Percentiles rank a stretch among this genome's conserved stretches.
Conservation (phyloP, 2,888 invertebrate genomes). For the Mechanitis messenoides region DNA sequence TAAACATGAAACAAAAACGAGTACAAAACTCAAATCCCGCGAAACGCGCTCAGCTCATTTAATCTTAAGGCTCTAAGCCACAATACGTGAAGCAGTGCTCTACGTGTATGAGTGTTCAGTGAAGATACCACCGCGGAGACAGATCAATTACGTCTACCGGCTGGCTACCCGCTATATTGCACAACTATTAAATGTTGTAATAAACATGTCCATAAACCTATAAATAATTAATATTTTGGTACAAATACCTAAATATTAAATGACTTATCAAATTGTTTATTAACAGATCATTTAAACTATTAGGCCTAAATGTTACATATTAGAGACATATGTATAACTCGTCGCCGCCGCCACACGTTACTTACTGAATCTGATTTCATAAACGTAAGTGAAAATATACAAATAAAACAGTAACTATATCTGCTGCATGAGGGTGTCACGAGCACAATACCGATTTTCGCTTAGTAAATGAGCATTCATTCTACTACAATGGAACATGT, state of each 20-base stretch:
- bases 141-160: conserved; percentile 49
- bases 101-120: conserved; percentile 74
- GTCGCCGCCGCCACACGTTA: no score
- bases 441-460: conserved; percentile 39
- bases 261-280: no score
- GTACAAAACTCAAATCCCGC: conserved; percentile 53
- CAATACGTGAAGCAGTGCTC: conserved; percentile 65
- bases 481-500: conserved; percentile 41
- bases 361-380: background rate
- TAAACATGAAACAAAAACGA: conserved; percentile 5
- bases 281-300: no score
- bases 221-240: no score
- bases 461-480: conserved; percentile 67
- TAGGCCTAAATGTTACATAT: no score
- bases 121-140: conserved; percentile 73
- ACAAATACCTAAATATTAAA: no score
- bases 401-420: conserved; percentile 22
- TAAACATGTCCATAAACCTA: background rate
- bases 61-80: conserved; percentile 33
- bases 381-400: conserved; percentile 19
- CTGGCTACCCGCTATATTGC: conserved; percentile 36
- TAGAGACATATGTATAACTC: conserved; percentile 55
- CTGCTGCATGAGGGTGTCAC: conserved; percentile 27
- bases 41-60: conserved; percentile 53
- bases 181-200: conserved; percentile 11